Conservation (phyloP, 2,113 vertebrate genomes). For the Pao palembangensis region DNA sequence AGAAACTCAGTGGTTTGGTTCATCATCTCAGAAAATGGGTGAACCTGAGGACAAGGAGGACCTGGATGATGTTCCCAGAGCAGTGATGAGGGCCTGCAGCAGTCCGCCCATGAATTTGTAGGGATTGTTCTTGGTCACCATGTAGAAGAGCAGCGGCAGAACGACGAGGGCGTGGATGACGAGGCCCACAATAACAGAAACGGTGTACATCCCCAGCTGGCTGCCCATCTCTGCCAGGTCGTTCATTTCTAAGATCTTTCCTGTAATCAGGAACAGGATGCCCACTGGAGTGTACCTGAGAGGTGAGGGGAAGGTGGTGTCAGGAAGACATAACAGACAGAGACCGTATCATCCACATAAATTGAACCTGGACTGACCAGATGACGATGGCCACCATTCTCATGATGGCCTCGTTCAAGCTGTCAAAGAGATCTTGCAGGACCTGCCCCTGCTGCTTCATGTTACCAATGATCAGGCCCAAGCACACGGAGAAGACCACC, state of each 20-base stretch:
- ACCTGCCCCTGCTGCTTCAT: constrained; percentile 93
- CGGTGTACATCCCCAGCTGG: constrained; percentile 93
- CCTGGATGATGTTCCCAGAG: constrained; percentile 95
- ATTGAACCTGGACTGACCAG: constrained; percentile 79
- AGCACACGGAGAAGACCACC: constrained; percentile 95
- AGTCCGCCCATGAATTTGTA: constrained; percentile 87
- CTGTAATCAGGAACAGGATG: constrained; percentile 95
- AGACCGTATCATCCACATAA: no score
- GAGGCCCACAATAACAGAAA: constrained; percentile 89
- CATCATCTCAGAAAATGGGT: neutral
- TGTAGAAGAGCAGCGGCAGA: constrained; percentile 89
- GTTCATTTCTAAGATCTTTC: constrained; percentile 97
- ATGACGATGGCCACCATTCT: constrained; percentile 94
- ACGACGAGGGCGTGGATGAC: constrained; percentile 88
- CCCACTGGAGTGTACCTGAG: constrained; percentile 93
- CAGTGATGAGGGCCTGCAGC: constrained; percentile 92
- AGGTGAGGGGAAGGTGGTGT: neutral
- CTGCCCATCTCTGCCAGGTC: constrained; percentile 87
- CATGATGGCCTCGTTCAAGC: constrained; percentile 97
- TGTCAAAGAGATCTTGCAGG: constrained; percentile 91
- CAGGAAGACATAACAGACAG: neutral
- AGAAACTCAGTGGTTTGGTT: neutral
- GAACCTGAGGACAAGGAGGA: constrained; percentile 39
- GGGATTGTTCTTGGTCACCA: constrained; percentile 89
- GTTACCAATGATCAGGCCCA: constrained; percentile 91